These are phyloP conservation scores for Globicephala melas DNA, from an alignment of 2,113 vertebrate genomes.

Conservation along the genomic window DNA sequence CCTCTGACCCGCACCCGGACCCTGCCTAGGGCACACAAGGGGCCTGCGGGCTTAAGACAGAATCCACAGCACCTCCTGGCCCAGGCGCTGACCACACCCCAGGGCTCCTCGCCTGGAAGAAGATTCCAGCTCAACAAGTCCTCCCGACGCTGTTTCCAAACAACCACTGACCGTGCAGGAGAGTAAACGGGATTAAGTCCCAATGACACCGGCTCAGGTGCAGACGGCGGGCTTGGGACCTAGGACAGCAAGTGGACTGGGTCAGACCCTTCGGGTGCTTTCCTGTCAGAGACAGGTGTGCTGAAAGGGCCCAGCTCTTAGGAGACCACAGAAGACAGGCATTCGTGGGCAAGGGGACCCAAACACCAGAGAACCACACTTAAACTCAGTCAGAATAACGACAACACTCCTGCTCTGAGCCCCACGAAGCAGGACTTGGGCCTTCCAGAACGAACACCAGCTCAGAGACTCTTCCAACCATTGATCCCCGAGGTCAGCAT, in stretches of 20 bases:
- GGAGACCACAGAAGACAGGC: neutral
- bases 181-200: neutral
- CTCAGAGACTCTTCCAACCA: neutral
- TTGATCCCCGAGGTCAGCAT: neutral
- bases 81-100: neutral
- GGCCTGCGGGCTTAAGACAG: neutral
- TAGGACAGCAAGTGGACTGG: accelerated
- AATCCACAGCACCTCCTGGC: neutral
- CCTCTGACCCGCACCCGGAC: accelerated
- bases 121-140: neutral
- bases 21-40: neutral
- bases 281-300: neutral
- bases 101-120: neutral
- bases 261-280: neutral
- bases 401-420: neutral
- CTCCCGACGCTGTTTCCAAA: neutral
- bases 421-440: neutral
- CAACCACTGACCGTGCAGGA: too few relatives aligned
- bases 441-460: neutral
- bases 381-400: neutral
- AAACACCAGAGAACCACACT: neutral
- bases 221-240: neutral
- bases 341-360: neutral
- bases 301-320: neutral
- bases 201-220: neutral